These are phyloP conservation scores for Aromia moschata DNA, from an alignment of 2,888 invertebrate species.

Conservation along the genomic window DNA sequence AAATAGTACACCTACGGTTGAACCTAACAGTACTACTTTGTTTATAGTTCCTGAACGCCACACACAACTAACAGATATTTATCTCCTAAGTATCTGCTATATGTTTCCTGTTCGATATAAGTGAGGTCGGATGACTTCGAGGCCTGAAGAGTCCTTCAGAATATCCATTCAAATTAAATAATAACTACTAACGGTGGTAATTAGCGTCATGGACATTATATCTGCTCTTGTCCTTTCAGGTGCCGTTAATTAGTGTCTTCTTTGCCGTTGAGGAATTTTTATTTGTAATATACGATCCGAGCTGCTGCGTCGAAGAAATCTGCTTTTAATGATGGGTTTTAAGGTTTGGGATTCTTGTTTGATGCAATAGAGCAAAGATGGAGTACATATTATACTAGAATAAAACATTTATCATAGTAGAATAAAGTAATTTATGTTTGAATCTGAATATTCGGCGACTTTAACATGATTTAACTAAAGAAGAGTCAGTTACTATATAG, in stretches of 20 bases:
- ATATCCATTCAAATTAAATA: constrained; percentile 22
- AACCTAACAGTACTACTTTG: constrained; percentile 43
- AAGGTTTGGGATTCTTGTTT: too few species aligned
- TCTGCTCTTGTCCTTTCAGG: constrained; percentile 6
- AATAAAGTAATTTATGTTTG: too few species aligned
- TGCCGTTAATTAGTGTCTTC: constrained; percentile 3
- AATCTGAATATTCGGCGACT: too few species aligned
- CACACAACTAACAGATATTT: constrained; percentile 42
- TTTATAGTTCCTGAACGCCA: constrained; percentile 38
- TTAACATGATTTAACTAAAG: too few species aligned
- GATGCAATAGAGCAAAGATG: too few species aligned
- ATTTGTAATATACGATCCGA: neutral
- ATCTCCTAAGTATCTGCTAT: constrained; percentile 46
- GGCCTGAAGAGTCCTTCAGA: constrained; percentile 13
- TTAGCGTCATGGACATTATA: constrained; percentile 11
- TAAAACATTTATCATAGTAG: too few species aligned
- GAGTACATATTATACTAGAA: too few species aligned
- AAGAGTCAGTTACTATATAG: too few species aligned
- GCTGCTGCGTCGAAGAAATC: too few species aligned
- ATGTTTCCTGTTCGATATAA: constrained; percentile 45
- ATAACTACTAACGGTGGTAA: constrained; percentile 19
- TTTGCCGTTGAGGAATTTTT: constrained; percentile 1
- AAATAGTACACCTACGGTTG: constrained; percentile 41
- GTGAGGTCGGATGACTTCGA: constrained; percentile 11
- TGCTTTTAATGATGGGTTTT: too few species aligned